Conservation (phyloP, 2,113 vertebrate genomes). For the Larimichthys polyactis region DNA sequence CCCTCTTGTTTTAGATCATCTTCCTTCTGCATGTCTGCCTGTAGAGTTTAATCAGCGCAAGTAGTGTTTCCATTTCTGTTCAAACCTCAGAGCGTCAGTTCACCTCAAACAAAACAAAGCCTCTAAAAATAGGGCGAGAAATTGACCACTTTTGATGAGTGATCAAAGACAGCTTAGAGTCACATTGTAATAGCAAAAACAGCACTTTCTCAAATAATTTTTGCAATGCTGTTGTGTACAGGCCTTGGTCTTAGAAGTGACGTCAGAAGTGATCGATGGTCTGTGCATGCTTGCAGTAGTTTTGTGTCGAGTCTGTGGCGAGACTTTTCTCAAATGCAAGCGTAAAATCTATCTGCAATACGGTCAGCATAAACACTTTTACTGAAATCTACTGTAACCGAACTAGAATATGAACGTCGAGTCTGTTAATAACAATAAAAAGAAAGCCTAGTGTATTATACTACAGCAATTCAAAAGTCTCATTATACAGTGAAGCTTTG, state of each 20-base stretch:
- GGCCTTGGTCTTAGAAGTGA: not conserved
- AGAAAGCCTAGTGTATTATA: slow-evolving; percentile 4
- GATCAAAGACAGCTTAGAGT: slow-evolving; percentile 14
- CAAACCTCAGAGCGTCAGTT: not conserved
- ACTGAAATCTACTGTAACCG: not conserved
- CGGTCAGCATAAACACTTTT: slow-evolving; percentile 10
- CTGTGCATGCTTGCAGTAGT: not conserved
- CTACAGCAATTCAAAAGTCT: slow-evolving; percentile 3
- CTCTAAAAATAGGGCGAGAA: not conserved
- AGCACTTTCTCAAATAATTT: not conserved
- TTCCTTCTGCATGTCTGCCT: not conserved
- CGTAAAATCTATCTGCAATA: not conserved
- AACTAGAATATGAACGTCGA: not conserved
- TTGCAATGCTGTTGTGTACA: not conserved
- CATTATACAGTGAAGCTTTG: slow-evolving; percentile 7
- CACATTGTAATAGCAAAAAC: not conserved
- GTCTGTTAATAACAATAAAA: slow-evolving; percentile 22
- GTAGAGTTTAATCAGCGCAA: not conserved
- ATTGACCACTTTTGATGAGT: not conserved
- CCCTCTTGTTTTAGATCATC: slow-evolving; percentile 30
- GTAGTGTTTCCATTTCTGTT: not conserved
- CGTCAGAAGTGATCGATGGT: not conserved
- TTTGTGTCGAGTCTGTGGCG: too few relatives aligned
- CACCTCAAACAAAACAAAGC: not conserved
- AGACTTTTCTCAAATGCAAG: too few relatives aligned